Base-by-base conservation (phyloP, 1,140 invertebrate genomes). In the Triops cancriformis region DNA sequence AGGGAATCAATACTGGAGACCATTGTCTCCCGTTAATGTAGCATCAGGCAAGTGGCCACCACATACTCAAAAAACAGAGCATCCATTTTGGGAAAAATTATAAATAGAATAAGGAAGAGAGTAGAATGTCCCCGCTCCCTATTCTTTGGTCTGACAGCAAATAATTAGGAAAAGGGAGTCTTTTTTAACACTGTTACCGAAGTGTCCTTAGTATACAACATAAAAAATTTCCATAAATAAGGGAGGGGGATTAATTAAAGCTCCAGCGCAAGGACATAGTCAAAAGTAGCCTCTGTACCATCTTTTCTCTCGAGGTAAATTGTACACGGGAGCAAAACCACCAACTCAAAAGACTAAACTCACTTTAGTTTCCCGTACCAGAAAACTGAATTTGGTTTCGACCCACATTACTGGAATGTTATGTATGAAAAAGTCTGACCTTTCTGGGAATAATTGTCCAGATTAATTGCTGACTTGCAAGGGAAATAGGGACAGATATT, bases 201-300 rank as follows among this genome's bases (percentile, higher is more conserved):
- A 64, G 18, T 23, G 51, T n/a, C 14, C 14, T 64, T n/a, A n/a
- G 51, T 64, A 18, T 23, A 64, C 14, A 64, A 64, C 23, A 64
- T 18, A 64, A 64, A 64, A 64, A 14, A 14, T 64, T 64, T 14
- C 10, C 51, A 64, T 23, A 23, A 64, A 64, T 64, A 64, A 14
- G 9, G 51, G 31, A 37, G 31, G 31, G n/a, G 31, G 31, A 37
- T 2, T 37, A 64, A 64, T 64, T 64, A 64, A 64, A 64, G 51
- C 51, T 64, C 51, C 51, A 64, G 51, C 51, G 51, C 51, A 64
- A 64, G 51, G 51, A 64, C 51, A 64, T 37, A 64, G 51, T 64
- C 51, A 64, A 64, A 64, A 64, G 10, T 64, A 64, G 51, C 51
- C 51, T 64, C 51, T 64, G 51, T 37, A 37, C 51, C 51, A 18